Evolutionary conservation across 2,797 vertebrate species (phyloP).

Genomic region (Rhinoraja longicauda): DNA sequence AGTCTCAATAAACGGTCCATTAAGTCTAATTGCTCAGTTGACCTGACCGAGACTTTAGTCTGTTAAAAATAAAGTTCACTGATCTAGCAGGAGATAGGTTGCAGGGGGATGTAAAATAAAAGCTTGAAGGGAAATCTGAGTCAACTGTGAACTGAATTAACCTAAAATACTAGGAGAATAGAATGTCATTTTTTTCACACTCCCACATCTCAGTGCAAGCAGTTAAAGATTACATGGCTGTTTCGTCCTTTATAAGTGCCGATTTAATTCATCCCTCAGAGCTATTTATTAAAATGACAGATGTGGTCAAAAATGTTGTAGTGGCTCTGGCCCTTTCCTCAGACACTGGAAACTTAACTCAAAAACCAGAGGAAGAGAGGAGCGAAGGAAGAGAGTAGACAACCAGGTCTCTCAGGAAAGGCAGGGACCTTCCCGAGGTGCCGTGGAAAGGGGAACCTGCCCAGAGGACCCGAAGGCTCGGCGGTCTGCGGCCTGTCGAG

Average conservation of each 20-base stretch:
- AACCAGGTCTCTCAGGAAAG: too few relatives aligned
- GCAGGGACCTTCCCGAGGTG: too few relatives aligned
- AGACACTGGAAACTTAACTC: too few relatives aligned
- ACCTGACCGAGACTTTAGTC: not conserved
- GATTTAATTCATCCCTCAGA: not conserved
- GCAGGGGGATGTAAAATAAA: not conserved
- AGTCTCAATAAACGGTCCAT: conserved; percentile 28
- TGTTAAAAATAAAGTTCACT: conserved; percentile 14
- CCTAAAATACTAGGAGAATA: not conserved
- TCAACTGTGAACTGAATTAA: not conserved
- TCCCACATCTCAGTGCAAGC: not conserved
- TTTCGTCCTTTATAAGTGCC: not conserved
- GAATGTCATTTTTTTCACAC: not conserved
- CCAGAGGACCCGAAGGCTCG: too few relatives aligned
- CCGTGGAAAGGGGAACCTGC: too few relatives aligned
- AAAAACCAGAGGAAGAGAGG: too few relatives aligned
- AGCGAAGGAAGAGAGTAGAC: too few relatives aligned
- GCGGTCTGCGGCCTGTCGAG: too few relatives aligned
- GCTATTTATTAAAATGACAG: not conserved
- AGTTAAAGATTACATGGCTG: not conserved
- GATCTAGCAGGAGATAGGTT: not conserved
- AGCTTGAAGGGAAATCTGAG: not conserved
- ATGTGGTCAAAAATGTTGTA: not conserved
- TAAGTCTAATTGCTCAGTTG: conserved; percentile 31
- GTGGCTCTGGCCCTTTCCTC: not conserved